These are phyloP conservation scores for Serilophus lunatus DNA, from an alignment of 2,113 vertebrate genomes.

Conservation along the genomic window DNA sequence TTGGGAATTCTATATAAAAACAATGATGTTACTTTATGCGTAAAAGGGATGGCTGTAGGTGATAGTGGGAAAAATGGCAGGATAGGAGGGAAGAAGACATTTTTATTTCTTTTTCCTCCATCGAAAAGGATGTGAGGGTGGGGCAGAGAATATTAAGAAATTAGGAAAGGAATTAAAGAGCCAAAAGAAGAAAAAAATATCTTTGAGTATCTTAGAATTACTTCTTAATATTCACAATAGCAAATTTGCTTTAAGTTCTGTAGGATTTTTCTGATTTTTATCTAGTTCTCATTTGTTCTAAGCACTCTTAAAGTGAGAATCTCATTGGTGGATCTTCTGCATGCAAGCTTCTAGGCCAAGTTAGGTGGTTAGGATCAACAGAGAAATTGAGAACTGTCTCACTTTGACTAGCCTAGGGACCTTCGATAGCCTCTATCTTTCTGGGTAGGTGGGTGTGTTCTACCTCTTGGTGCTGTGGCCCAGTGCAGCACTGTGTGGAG, in stretches of 20 bases:
- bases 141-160: background rate
- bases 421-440: rapidly evolving
- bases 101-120: background rate
- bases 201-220: background rate
- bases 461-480: background rate
- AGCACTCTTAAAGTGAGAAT: background rate
- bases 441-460: background rate
- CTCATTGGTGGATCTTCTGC: background rate
- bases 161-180: background rate
- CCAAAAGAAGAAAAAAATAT: background rate
- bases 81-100: background rate
- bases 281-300: background rate
- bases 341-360: background rate
- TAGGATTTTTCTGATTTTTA: background rate
- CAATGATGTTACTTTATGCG: background rate
- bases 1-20: background rate
- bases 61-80: background rate
- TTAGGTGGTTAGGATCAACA: background rate
- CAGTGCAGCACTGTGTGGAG: background rate
- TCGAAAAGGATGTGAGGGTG: background rate
- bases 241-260: background rate
- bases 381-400: background rate
- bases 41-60: background rate
- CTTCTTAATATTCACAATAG: background rate
- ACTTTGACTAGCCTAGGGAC: background rate